Conservation (phyloP, 1,140 invertebrate genomes). For the Pissodes strobi region DNA sequence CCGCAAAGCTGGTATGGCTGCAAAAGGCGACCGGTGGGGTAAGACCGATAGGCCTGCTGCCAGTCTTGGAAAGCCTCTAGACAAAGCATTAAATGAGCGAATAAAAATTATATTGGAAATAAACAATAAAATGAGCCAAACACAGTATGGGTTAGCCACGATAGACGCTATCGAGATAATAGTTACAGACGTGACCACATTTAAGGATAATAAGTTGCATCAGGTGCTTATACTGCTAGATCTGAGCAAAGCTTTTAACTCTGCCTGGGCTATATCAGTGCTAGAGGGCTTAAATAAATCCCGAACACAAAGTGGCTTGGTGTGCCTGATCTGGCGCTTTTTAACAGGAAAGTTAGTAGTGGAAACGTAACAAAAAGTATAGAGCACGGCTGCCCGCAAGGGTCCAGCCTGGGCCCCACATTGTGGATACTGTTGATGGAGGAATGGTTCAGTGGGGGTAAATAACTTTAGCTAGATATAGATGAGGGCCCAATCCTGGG, state of each 20-base stretch:
- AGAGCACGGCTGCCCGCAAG: conserved; percentile 40
- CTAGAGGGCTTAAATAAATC: neutral
- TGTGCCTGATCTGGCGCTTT: too few relatives aligned
- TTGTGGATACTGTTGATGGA: conserved; percentile 38
- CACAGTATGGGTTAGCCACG: too few relatives aligned
- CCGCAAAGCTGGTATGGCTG: too few relatives aligned
- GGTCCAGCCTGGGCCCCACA: conserved; percentile 29
- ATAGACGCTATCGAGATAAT: too few relatives aligned
- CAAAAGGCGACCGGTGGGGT: too few relatives aligned
- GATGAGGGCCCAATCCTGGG: too few relatives aligned
- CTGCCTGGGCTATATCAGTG: conserved; percentile 12
- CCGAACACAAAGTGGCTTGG: neutral
- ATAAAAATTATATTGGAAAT: neutral
- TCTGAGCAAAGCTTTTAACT: conserved; percentile 25
- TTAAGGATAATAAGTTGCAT: conserved; percentile 1
- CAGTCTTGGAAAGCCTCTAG: too few relatives aligned
- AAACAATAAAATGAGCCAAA: too few relatives aligned
- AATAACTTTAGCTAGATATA: too few relatives aligned
- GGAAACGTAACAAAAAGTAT: neutral
- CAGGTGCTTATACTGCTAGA: conserved; percentile 16
- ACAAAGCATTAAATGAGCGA: too few relatives aligned
- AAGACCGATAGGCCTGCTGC: too few relatives aligned
- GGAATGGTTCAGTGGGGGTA: conserved; percentile 22
- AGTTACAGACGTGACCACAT: too few relatives aligned
- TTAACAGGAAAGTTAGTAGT: conserved; percentile 1